A percentile compares a stretch with the other conserved stretches of the same genome.
Evolutionary conservation across 2,888 invertebrate species (phyloP).

Genomic region (Hipparchia sbordonii): DNA sequence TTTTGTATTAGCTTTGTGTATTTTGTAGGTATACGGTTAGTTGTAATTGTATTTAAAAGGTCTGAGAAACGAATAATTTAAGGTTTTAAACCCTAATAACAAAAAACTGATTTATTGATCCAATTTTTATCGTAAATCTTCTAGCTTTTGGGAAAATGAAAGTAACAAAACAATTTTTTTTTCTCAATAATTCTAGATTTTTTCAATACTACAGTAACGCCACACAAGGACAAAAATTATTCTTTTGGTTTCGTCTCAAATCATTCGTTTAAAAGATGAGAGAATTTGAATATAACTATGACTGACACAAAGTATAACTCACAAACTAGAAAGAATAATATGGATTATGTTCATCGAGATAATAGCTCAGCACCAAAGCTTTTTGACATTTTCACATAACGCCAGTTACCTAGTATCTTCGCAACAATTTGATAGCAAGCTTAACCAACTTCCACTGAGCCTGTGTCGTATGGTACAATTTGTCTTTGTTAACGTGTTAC

Average conservation of each 20-base stretch:
- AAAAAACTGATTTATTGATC: not conserved
- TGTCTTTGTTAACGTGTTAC: conserved; percentile 19
- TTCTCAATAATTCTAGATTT: not conserved
- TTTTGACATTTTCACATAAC: conserved; percentile 27
- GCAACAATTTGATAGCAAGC: conserved; percentile 23
- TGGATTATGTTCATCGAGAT: conserved; percentile 19
- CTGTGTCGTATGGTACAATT: conserved; percentile 29
- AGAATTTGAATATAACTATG: conserved; percentile 10
- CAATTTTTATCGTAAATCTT: not conserved
- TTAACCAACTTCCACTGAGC: conserved; percentile 27
- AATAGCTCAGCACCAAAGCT: conserved; percentile 23
- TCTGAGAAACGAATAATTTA: not conserved
- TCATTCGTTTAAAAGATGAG: not conserved
- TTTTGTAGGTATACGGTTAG: conserved; percentile 14
- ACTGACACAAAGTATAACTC: conserved; percentile 1
- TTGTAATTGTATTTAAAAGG: conserved; percentile 3
- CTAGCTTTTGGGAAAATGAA: not conserved
- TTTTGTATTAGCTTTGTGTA: conserved; percentile 9
- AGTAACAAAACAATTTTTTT: not conserved
- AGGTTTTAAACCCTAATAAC: not conserved
- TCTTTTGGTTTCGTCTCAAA: conserved; percentile 9
- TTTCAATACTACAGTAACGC: not conserved
- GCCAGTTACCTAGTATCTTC: conserved; percentile 30
- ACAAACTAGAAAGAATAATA: conserved; percentile 12
- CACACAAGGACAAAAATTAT: not conserved